These are phyloP conservation scores for Xiphorhynchus erythropygius DNA, from an alignment of 2,797 vertebrate species.

Conservation along the genomic window DNA sequence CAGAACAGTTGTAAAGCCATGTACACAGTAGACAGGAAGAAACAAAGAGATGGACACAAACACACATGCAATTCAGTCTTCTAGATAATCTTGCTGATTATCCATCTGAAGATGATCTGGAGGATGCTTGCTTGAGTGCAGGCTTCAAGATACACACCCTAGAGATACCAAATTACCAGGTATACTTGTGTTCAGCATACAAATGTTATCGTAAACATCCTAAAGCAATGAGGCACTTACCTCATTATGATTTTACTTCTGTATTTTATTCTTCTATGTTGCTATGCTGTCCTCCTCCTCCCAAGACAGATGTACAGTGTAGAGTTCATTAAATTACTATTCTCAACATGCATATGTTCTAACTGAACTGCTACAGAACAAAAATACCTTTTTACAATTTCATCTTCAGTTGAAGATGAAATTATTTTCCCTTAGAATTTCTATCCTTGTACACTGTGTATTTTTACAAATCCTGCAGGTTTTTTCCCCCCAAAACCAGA, in stretches of 20 bases:
- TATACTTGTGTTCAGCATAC: not conserved
- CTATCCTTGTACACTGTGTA: not conserved
- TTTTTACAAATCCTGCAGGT: not conserved
- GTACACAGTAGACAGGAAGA: not conserved
- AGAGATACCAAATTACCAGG: not conserved
- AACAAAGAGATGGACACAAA: not conserved
- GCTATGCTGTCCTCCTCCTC: not conserved
- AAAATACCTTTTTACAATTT: not conserved
- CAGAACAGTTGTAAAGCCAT: not conserved
- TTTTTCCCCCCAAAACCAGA: not conserved
- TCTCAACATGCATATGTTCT: not conserved
- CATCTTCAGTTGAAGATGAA: not conserved
- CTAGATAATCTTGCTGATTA: not conserved
- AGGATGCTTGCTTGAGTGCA: not conserved
- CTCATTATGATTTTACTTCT: not conserved
- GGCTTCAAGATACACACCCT: not conserved
- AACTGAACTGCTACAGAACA: not conserved
- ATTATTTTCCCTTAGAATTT: not conserved
- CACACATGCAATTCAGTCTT: not conserved
- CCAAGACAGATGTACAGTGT: not conserved
- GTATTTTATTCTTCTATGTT: not conserved
- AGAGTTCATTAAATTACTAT: not conserved
- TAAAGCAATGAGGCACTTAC: not conserved
- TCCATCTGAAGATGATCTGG: not conserved
- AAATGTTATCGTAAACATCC: not conserved